phyloP scores from a whole-genome alignment of 2,113 vertebrate species.

The Saimiri boliviensis region DNA sequence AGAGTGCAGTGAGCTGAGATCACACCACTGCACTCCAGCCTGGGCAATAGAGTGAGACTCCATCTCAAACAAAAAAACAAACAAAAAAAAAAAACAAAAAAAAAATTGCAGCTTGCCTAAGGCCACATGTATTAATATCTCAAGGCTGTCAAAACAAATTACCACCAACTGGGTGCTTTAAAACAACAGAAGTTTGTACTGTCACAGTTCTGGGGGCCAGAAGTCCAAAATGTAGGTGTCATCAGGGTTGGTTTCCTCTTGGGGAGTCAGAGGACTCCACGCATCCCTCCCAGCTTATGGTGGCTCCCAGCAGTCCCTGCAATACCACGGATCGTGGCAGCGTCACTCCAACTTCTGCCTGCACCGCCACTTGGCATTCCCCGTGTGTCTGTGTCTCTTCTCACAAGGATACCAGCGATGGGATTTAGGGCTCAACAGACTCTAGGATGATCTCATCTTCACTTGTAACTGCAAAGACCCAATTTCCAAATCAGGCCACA shows the following conservation, averaged over 20 bases:
- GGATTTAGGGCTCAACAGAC: background rate
- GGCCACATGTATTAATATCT: background rate
- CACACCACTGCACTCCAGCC: too few relatives aligned
- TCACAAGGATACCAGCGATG: too few relatives aligned
- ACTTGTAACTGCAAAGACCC: background rate
- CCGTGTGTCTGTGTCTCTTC: background rate
- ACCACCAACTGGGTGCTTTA: background rate
- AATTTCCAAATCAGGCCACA: background rate
- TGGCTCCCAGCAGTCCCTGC: background rate
- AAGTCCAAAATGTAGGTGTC: background rate
- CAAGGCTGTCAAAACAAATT: too few relatives aligned
- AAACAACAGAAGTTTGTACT: background rate
- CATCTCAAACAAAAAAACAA: too few relatives aligned
- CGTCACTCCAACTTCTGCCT: background rate
- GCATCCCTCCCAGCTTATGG: background rate
- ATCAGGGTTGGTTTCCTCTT: background rate
- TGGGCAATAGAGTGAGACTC: too few relatives aligned
- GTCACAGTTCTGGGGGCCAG: background rate
- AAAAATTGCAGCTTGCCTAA: background rate
- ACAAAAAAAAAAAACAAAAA: too few relatives aligned
- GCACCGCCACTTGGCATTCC: background rate
- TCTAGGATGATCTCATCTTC: background rate
- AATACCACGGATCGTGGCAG: background rate
- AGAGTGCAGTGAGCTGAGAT: too few relatives aligned
- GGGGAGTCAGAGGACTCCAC: background rate